phyloP scores from a whole-genome alignment of 2,113 vertebrate species.

The cat (Felis catus) region DNA sequence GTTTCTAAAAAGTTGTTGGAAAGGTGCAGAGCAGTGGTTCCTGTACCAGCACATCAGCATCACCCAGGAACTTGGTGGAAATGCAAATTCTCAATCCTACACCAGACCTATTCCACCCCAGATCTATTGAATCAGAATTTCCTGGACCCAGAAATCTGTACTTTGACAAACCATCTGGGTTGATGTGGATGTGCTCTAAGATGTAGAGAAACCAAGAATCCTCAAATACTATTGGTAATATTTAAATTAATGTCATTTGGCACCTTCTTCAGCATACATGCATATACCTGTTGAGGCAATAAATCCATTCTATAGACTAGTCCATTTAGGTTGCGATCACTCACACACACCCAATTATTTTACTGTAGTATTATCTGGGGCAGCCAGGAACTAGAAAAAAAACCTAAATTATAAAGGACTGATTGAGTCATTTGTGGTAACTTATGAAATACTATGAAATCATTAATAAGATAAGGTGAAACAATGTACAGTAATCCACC shows the following conservation, averaged over 20 bases:
- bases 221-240: not conserved
- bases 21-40: not conserved
- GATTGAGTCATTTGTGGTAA: not conserved
- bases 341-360: not conserved
- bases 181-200: not conserved
- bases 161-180: not conserved
- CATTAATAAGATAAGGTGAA: not conserved
- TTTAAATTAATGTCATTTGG: not conserved
- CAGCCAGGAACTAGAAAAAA: slow-evolving; percentile 2
- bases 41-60: not conserved
- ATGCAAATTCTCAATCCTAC: not conserved
- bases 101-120: not conserved
- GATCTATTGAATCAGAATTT: not conserved
- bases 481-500: not conserved
- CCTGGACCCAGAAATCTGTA: not conserved
- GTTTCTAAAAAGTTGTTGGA: not conserved
- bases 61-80: not conserved
- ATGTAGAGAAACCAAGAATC: not conserved
- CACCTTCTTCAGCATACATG: not conserved
- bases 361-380: not conserved
- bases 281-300: not conserved
- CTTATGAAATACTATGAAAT: not conserved
- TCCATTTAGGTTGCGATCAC: not conserved
- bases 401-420: not conserved
- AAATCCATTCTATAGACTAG: not conserved